These are phyloP conservation scores for Anolis sagrei DNA, from an alignment of 2,113 vertebrate species.

Conservation along the genomic window DNA sequence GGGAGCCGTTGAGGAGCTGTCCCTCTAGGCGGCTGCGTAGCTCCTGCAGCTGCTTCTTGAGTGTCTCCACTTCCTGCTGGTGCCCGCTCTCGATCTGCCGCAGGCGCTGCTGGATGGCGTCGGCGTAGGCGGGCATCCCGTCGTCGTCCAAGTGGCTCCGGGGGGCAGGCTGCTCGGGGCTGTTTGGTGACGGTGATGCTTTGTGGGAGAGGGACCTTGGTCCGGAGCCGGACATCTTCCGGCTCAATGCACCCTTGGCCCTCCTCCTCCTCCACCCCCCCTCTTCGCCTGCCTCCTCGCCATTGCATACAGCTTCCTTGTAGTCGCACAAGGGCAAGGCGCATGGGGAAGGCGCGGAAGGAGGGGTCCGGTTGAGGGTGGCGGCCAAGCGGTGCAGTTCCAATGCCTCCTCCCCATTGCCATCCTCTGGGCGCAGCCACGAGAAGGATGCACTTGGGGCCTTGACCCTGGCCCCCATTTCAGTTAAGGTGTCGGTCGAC, in stretches of 20 bases:
- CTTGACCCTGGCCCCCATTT: conserved; percentile 79
- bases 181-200: conserved; percentile 72
- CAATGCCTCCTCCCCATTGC: conserved; percentile 48
- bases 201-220: conserved; percentile 85
- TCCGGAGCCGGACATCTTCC: conserved; percentile 86
- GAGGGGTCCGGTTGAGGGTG: conserved; percentile 80
- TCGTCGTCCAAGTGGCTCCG: conserved; percentile 93
- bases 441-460: conserved; percentile 36
- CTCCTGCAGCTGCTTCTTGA: conserved; percentile 97
- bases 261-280: conserved; percentile 75
- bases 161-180: conserved; percentile 89
- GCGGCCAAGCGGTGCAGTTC: conserved; percentile 71
- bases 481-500: conserved; percentile 87
- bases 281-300: conserved; percentile 80
- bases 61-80: conserved; percentile 93
- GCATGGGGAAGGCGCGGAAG: conserved; percentile 78
- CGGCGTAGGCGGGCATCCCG: conserved; percentile 90
- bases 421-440: conserved; percentile 50
- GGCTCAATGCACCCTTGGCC: conserved; percentile 78
- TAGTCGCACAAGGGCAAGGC: conserved; percentile 86
- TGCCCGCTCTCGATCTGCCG: conserved; percentile 95
- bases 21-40: conserved; percentile 92
- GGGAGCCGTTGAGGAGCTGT: conserved; percentile 82
- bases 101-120: conserved; percentile 91
- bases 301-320: conserved; percentile 83